phyloP scores from a whole-genome alignment of 1,140 invertebrate species.

The Pantala flavescens region DNA sequence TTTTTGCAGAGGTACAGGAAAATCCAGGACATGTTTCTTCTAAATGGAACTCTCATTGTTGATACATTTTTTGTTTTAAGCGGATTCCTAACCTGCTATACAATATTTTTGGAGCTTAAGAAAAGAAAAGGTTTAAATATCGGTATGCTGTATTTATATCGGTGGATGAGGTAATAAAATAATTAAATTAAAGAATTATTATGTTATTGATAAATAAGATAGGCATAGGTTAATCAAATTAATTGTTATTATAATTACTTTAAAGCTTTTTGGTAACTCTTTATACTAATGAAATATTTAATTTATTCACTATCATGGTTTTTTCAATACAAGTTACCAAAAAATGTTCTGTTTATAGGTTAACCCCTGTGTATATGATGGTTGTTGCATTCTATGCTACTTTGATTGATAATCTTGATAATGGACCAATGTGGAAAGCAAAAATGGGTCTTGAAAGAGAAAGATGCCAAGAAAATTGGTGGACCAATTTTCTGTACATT shows the following conservation, averaged over 20 bases:
- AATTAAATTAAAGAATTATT: too few species aligned
- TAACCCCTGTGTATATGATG: conserved; percentile 57
- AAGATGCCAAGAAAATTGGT: conserved; percentile 63
- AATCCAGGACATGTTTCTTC: conserved; percentile 15
- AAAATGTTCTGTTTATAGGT: conserved; percentile 38
- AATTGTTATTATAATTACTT: too few species aligned
- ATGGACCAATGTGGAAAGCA: conserved; percentile 54
- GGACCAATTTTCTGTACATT: conserved; percentile 66
- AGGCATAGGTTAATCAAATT: too few species aligned
- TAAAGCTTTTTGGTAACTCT: too few species aligned
- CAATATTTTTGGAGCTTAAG: conserved; percentile 19
- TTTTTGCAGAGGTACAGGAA: conserved; percentile 12
- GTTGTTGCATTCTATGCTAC: conserved; percentile 59
- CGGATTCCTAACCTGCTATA: conserved; percentile 21
- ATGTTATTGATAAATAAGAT: too few species aligned
- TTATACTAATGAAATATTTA: too few species aligned
- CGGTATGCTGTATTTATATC: conserved; percentile 13
- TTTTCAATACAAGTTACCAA: too few species aligned
- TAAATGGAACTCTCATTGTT: conserved; percentile 35
- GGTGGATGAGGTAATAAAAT: conserved; percentile 13
- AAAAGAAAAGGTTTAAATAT: conserved; percentile 15
- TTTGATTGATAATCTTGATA: conserved; percentile 48
- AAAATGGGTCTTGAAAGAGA: conserved; percentile 48
- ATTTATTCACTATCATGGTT: too few species aligned
- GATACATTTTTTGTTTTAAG: conserved; percentile 34